Base-by-base conservation (phyloP, 2,797 vertebrate genomes). In the Distichodus sexfasciatus region DNA sequence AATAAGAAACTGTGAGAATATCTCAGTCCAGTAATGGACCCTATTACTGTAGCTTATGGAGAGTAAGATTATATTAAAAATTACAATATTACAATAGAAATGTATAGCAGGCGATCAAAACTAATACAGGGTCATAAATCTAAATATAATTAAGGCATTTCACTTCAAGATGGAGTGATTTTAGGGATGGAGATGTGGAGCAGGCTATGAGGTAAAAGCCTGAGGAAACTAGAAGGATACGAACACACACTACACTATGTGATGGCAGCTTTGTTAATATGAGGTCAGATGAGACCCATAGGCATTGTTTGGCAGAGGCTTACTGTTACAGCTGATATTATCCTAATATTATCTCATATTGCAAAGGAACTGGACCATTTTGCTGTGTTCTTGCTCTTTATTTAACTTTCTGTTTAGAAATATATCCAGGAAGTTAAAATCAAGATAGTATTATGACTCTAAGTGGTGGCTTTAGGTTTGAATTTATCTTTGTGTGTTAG, bases 1-100 rank as follows among this genome's bases (percentile, higher is more conserved):
- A 44, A 2, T 26, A 19, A 7, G 17, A 60, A 46, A 29, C 40
- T 36, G 36, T 51, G 69, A 43, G 61, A 53, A 66, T 26, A 54
- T 24, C 1, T 9, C 11, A 54, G 26, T 14, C 5, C 8, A 28
- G 23, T 51, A 21, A n/a, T 51, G 19, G 19, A 44, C 7, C 28
- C 12, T 21, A 19, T 35, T 53, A 62, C 36, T 15, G 23, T n/a
- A 28, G 23, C 7, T 17, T 54, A 15, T 33, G 6, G 3, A 50
- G 14, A 60, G 50, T 21, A n/a, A 1, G 15, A 4, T 6, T 58
- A 28, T 21, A 7, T 11, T 35, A 11, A 33, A 66, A n/a, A n/a
- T n/a, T n/a, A n/a, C n/a, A n/a, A n/a, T n/a, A n/a, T n/a, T n/a
- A n/a, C n/a, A n/a, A n/a, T n/a, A n/a, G n/a, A n/a, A n/a, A n/a